Base-by-base conservation (phyloP, 2,888 invertebrate genomes). In the Drosophila leonis region DNA sequence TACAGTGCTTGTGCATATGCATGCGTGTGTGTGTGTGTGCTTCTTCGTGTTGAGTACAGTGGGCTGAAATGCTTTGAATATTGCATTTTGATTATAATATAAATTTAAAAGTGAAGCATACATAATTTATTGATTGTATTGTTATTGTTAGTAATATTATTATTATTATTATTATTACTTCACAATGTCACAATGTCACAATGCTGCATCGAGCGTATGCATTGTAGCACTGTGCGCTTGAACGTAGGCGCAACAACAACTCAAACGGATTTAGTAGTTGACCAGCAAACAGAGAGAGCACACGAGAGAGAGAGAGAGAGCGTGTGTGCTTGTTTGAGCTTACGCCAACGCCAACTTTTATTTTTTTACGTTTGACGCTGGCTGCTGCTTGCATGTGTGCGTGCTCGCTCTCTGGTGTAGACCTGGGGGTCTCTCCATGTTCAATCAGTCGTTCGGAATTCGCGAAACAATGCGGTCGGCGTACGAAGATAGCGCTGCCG, bases 401-500 rank as follows among this genome's bases (percentile, higher is more conserved):
- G 61, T 33, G 52, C 15, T 49, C 41, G 62, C 72, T 75, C 66
- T 65, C 57, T 69, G 79, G 39, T 48, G 57, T 69, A 61, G 51
- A 65, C 65, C 68, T 75, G 69, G 69, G 73, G 62, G 64, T 61
- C 70, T 68, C 73, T 65, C 65, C 63, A 18, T 66, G 64, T 73
- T 74, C 76, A 86, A 85, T 88, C 92, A 93, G 93, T 93, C 93
- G 85, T 91, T 89, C 85, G 88, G 87, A 86, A 92, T 92, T 92
- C 92, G 91, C 93, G 92, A 91, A 87, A 90, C 91, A 88, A 92
- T 92, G 90, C 92, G 93, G 93, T 92, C 93, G 84, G 91, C 90
- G 80, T 91, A 90, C 79, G 92, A 91, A 80, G 91, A 91, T 76
- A 90, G 86, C 71, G 86, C 83, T 78, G 82, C 81, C 77, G 80